Evolutionary conservation across 64 coral and sea anemone genomes (phyloP), one percentile per base, ranked within the genome.

Genomic region (Dendronephthya gigantea): DNA sequence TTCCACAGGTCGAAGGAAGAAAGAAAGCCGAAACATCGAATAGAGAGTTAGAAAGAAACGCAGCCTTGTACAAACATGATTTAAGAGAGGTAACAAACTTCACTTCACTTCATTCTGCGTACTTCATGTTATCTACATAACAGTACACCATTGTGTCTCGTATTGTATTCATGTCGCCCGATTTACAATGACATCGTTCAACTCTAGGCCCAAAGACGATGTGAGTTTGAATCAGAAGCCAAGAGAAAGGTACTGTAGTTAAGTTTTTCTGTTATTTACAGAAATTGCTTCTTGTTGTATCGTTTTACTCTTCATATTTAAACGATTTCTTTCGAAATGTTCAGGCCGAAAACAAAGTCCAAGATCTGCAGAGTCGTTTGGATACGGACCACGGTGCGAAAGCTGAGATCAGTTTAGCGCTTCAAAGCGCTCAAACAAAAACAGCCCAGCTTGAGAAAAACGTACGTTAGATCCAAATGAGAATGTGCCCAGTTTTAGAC

Each of bases 21-120:
- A 91, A 92, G 82, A 82, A 81, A 40, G 87, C 90, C 14, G 95
- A 98, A 29, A 90, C 95, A 74, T 84, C 82, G 87, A 98, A 98
- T 83, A 89, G 95, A 90, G 95, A 98, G 47, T 79, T 98, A 7
- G 95, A 98, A 68, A 98, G 95, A 92, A 92, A 92, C 62, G 95
- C 92, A 10, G 95, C 95, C 29, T 76, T 93, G 27, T 91, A 90
- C 28, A 98, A 98, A 86, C 91, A 93, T 88, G 95, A 98, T 83
- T 90, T 98, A 72, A 93, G 90, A 82, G 95, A 98, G 95, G 95
- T 98, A 56, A 10, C 58, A 82, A 28, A 32, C 47, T 58, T 5
- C 55, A 17, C 39, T 48, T 39, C 41, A 45, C 4, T 11, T 45
- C 11, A 45, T 4, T 45, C 11, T 45, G 11, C 11, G 4, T 45